Evolutionary conservation across 2,797 vertebrate species (phyloP), one percentile per base, ranked within the genome.

Genomic region (Poecilia picta): DNA sequence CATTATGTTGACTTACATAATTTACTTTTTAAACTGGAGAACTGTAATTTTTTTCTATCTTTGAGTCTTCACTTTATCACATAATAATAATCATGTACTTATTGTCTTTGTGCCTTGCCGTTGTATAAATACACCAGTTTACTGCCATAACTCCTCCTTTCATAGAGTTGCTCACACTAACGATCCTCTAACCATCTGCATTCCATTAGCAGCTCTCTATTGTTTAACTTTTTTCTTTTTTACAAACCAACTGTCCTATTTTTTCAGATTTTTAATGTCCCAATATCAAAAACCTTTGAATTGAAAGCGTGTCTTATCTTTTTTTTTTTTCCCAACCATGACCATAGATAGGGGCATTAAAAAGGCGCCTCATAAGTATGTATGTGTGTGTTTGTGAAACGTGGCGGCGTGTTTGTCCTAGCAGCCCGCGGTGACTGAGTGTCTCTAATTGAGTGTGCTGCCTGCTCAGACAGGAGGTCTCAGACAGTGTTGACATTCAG

Each of bases 401-500:
- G 85, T 80, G 80, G 84, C 75, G 12, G 49, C 62, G 84, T 85
- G 87, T 92, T 89, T 86, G 89, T 92, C 86, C 87, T 74, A 55
- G 20, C 78, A 3, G 79, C 88, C 90, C 66, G 87, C 81, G 5
- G 91, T 89, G 90, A 89, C 84, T 80, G 90, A 93, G 87, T 79
- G 88, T 83, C 84, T 90, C 90, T 93, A 93, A 93, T 94, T 93
- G 92, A 93, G 92, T 93, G 91, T 87, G 89, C 88, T 49, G 88
- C 89, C 91, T 89, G 53, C 87, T 93, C 89, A 89, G 88, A 92
- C 89, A 84, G 91, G 91, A 92, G 88, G 92, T 93, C 89, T 94
- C 90, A 91, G 91, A 85, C 89, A 85, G 87, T 84, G 90, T 89
- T 94, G 93, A 94, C 93, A 94, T 94, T 93, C 92, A 90, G 85